Percentiles rank a stretch among this genome's conserved stretches.
Conservation (phyloP, 2,797 vertebrate species). For the Philypnodon macrostomus region DNA sequence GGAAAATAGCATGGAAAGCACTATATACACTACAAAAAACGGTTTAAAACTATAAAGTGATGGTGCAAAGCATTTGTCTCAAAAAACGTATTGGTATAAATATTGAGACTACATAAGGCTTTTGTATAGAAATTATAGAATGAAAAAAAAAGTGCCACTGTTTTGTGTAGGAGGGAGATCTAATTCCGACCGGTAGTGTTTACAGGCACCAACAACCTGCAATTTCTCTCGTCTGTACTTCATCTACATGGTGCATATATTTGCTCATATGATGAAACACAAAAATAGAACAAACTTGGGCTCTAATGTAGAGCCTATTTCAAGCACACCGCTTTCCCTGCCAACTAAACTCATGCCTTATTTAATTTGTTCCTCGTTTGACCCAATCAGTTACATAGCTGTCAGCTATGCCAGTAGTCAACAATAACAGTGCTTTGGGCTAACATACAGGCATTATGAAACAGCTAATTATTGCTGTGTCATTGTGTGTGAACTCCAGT, state of each 20-base stretch:
- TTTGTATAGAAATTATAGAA: conserved; percentile 19
- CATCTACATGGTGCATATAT: conserved; percentile 11
- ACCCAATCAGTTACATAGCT: conserved; percentile 42
- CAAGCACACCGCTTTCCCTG: conserved; percentile 12
- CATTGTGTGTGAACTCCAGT: conserved; percentile 11
- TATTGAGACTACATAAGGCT: not conserved
- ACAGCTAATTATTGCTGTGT: conserved; percentile 12
- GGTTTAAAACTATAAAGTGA: too few species aligned
- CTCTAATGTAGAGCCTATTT: conserved; percentile 7
- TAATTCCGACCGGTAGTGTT: conserved; percentile 44
- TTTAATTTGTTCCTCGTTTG: conserved; percentile 13
- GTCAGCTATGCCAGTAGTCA: conserved; percentile 29
- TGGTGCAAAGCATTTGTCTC: not conserved
- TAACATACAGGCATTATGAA: conserved; percentile 24
- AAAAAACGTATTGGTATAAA: not conserved
- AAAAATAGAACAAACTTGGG: conserved; percentile 4
- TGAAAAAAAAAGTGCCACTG: conserved; percentile 24
- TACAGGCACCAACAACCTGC: conserved; percentile 15
- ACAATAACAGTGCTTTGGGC: conserved; percentile 19
- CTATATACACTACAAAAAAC: too few species aligned
- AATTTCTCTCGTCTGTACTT: conserved; percentile 10
- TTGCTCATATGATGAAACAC: conserved; percentile 18
- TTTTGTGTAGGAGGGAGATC: conserved; percentile 23
- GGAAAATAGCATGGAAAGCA: too few species aligned
- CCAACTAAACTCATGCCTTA: conserved; percentile 15